A percentile compares a stretch with the other conserved stretches of the same genome.
Evolutionary conservation across 2,113 vertebrate genomes (phyloP).

Genomic region (Alouatta palliata): DNA sequence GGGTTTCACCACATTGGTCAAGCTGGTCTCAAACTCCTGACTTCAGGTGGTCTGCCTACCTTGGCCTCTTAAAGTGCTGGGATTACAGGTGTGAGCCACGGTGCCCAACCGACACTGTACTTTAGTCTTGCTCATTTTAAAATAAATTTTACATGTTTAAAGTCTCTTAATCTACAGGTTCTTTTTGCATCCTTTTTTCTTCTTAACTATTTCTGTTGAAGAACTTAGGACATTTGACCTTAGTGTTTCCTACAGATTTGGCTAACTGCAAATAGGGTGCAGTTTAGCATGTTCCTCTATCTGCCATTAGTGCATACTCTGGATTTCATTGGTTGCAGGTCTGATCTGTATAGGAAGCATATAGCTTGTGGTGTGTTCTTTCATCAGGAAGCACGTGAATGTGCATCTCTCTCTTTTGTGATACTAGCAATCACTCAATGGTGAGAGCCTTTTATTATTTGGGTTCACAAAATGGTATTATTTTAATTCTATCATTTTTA

Average conservation of each 20-base stretch:
- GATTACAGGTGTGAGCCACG: too few species aligned
- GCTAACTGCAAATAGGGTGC: neutral
- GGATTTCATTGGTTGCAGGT: rapidly evolving
- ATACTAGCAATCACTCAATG: neutral
- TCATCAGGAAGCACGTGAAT: neutral
- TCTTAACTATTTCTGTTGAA: neutral
- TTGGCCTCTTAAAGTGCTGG: too few species aligned
- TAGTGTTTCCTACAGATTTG: neutral
- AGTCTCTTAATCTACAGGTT: neutral
- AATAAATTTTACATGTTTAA: neutral
- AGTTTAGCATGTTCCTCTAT: rapidly evolving
- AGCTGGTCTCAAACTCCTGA: too few species aligned
- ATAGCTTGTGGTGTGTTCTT: neutral
- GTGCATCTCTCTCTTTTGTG: neutral
- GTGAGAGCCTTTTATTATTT: neutral
- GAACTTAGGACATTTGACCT: neutral
- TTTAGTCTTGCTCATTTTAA: neutral
- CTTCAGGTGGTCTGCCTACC: too few species aligned
- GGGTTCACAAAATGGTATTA: neutral
- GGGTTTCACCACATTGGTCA: too few species aligned
- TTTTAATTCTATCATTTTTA: neutral
- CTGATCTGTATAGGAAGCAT: neutral
- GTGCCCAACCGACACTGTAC: rapidly evolving
- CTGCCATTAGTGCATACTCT: neutral
- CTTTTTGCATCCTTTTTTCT: neutral